Evolutionary conservation across 2,888 invertebrate species (phyloP).

Genomic region (Fragum whitleyi): DNA sequence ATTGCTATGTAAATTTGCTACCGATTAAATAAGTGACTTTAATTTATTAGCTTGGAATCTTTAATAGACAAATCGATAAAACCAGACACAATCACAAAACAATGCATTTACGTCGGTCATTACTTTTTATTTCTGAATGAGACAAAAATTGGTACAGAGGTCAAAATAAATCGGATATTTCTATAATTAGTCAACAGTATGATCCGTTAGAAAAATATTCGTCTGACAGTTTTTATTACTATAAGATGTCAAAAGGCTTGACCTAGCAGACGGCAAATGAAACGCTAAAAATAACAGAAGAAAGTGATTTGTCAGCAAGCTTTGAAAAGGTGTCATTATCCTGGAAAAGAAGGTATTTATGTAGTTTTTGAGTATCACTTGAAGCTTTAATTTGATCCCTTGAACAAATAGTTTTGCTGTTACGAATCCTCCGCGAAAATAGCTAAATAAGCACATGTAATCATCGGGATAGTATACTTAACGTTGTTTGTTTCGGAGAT

Average conservation of each 20-base stretch:
- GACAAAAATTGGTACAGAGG: conserved; percentile 5
- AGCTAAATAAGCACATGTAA: too few relatives aligned
- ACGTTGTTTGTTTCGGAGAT: too few relatives aligned
- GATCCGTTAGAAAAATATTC: conserved; percentile 14
- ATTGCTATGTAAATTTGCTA: too few relatives aligned
- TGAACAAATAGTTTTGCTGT: too few relatives aligned
- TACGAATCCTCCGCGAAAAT: too few relatives aligned
- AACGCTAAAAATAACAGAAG: conserved; percentile 2
- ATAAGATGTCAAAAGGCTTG: conserved; percentile 4
- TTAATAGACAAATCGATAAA: too few relatives aligned
- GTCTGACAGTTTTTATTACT: conserved; percentile 1
- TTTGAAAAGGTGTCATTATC: conserved; percentile 20
- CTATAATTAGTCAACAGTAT: conserved; percentile 10
- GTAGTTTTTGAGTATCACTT: neutral
- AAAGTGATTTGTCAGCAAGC: conserved; percentile 2
- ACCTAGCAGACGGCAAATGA: conserved; percentile 11
- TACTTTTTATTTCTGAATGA: neutral
- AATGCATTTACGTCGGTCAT: too few relatives aligned
- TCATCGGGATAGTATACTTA: too few relatives aligned
- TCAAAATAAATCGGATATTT: conserved; percentile 4
- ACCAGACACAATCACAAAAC: too few relatives aligned
- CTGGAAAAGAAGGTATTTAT: neutral
- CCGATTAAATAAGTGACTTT: too few relatives aligned
- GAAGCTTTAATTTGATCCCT: neutral
- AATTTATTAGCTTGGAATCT: too few relatives aligned